Evolutionary conservation across 2,888 invertebrate species (phyloP).

Genomic region (Cephus spinipes): DNA sequence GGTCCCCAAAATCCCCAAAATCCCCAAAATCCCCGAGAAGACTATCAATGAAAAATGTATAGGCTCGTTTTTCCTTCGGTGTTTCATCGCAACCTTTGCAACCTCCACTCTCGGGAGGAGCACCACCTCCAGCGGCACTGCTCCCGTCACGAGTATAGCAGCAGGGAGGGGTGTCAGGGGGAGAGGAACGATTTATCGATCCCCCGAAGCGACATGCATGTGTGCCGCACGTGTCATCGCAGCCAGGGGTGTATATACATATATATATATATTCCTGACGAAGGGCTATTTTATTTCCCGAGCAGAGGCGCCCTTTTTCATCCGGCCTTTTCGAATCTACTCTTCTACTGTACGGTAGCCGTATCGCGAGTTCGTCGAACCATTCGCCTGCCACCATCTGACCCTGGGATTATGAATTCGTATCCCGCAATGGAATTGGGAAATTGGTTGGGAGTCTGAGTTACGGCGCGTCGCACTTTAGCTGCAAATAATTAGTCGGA

Average conservation of each 20-base stretch:
- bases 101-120: neutral
- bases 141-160: neutral
- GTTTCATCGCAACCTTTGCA: neutral
- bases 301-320: neutral
- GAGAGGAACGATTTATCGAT: constrained; percentile 6
- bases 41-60: neutral
- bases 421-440: neutral
- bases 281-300: neutral
- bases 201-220: neutral
- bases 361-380: neutral
- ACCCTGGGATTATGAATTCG: neutral
- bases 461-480: neutral
- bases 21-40: neutral
- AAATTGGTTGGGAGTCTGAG: neutral
- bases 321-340: neutral
- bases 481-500: constrained; percentile 16
- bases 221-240: constrained; percentile 8
- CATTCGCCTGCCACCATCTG: neutral
- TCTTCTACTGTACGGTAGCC: neutral
- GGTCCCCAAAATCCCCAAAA: neutral
- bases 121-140: neutral
- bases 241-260: neutral
- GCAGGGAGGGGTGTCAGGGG: neutral
- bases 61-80: neutral
- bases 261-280: neutral